These are phyloP conservation scores for Brachymystax lenok DNA, from an alignment of 2,797 vertebrate genomes.

Conservation along the genomic window DNA sequence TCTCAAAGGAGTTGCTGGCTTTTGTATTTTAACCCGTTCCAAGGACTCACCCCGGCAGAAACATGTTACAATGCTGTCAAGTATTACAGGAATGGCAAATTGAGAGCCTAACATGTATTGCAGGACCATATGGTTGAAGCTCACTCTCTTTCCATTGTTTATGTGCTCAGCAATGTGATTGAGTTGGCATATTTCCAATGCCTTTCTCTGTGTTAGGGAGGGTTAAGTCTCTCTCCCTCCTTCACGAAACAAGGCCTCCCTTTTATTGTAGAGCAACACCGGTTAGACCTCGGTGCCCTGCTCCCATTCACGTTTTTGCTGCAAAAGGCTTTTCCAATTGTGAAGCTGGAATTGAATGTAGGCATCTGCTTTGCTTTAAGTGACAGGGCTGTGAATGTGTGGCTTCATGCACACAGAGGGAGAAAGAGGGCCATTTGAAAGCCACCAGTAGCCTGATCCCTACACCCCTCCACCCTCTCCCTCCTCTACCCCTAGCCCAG, in stretches of 20 bases:
- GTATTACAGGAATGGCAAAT: constrained; percentile 23
- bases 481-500: neutral
- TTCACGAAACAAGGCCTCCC: constrained; percentile 16
- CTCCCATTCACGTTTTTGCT: neutral
- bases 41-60: constrained; percentile 37
- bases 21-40: constrained; percentile 70
- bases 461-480: neutral
- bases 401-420: neutral
- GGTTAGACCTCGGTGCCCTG: constrained; percentile 9
- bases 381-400: constrained; percentile 27
- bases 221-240: constrained; percentile 13
- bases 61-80: constrained; percentile 4
- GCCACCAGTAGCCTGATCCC: constrained; percentile 25
- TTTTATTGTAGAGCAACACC: constrained; percentile 16
- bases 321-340: constrained; percentile 14
- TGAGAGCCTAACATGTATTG: constrained; percentile 18
- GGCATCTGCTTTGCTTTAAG: constrained; percentile 48
- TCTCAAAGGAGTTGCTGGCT: constrained; percentile 80
- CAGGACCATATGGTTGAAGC: constrained; percentile 47
- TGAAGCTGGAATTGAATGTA: constrained; percentile 39
- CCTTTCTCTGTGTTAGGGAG: neutral
- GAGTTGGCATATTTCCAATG: constrained; percentile 32
- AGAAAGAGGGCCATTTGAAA: constrained; percentile 4
- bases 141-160: constrained; percentile 41
- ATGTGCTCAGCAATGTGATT: constrained; percentile 32